Conservation (phyloP, 2,888 invertebrate genomes). For the Calliscelio sp. region DNA sequence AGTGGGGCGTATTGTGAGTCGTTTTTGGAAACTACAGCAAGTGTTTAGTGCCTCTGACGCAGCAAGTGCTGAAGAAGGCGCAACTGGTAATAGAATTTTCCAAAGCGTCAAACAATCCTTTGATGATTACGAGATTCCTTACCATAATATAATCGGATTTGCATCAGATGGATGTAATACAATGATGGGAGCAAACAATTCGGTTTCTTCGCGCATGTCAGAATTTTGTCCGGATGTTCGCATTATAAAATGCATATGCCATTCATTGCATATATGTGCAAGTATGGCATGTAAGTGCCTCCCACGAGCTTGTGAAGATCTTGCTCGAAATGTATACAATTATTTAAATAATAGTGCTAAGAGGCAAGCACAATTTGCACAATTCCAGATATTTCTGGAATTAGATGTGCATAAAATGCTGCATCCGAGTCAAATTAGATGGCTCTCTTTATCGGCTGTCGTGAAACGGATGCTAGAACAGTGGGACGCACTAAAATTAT, state of each 20-base stretch:
- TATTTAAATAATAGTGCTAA: slow-evolving; percentile 75
- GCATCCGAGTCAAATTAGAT: slow-evolving; percentile 78
- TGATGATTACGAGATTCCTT: no score
- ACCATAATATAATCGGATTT: slow-evolving; percentile 78
- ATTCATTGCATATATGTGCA: slow-evolving; percentile 56
- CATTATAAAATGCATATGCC: slow-evolving; percentile 55
- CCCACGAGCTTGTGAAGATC: slow-evolving; percentile 79
- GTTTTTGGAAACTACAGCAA: slow-evolving; percentile 74
- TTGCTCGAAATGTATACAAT: slow-evolving; percentile 78
- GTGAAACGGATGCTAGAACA: slow-evolving; percentile 78
- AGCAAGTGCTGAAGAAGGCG: slow-evolving; percentile 36
- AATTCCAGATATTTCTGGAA: slow-evolving; percentile 75
- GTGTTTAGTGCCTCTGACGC: slow-evolving; percentile 67
- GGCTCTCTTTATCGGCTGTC: slow-evolving; percentile 77
- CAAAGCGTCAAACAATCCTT: no score
- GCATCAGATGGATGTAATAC: slow-evolving; percentile 7
- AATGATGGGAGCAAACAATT: slow-evolving; percentile 5
- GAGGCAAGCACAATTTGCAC: slow-evolving; percentile 65
- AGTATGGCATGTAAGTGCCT: no score
- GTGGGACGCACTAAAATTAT: slow-evolving; percentile 68
- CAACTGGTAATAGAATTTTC: no score
- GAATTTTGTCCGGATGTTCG: no score
- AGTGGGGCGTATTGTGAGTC: not conserved
- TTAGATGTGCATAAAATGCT: slow-evolving; percentile 75
- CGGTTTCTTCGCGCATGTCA: no score